A percentile compares a stretch with the other conserved stretches of the same genome.
phyloP scores from a whole-genome alignment of 2,888 invertebrate species.

The Drosophila atripex region DNA sequence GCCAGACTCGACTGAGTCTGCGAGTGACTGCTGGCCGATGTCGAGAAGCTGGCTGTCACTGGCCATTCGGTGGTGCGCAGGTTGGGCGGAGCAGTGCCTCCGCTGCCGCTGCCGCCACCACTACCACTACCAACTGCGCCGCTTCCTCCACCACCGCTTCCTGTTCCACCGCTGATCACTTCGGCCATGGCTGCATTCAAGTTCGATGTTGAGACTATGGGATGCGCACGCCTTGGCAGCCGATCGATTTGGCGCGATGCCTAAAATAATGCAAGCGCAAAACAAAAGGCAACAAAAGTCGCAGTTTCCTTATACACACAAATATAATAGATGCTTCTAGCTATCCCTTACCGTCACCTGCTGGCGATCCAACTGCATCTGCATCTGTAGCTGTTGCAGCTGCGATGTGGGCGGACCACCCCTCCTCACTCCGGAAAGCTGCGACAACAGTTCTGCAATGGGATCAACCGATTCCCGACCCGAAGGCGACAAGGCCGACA shows the following conservation, averaged over 20 bases:
- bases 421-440: conserved; percentile 95
- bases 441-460: conserved; percentile 97
- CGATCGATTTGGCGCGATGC: conserved; percentile 94
- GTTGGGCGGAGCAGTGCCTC: conserved; percentile 65
- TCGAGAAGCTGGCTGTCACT: conserved; percentile 77
- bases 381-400: conserved; percentile 97
- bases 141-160: conserved; percentile 56
- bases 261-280: conserved; percentile 83
- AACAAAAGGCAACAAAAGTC: conserved; percentile 32
- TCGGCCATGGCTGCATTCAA: conserved; percentile 85
- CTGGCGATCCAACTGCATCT: conserved; percentile 94
- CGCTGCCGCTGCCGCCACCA: conserved; percentile 53
- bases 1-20: conserved; percentile 83
- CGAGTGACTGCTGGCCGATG: conserved; percentile 79
- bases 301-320: conserved; percentile 40
- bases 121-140: conserved; percentile 65
- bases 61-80: conserved; percentile 82
- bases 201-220: conserved; percentile 86
- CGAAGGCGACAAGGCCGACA: conserved; percentile 93
- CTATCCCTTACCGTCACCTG: conserved; percentile 88
- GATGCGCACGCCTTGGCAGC: conserved; percentile 92
- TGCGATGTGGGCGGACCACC: conserved; percentile 88
- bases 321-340: conserved; percentile 7
- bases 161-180: conserved; percentile 83
- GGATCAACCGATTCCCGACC: conserved; percentile 97